phyloP scores from a whole-genome alignment of 2,113 vertebrate genomes.

The Platichthys flesus region DNA sequence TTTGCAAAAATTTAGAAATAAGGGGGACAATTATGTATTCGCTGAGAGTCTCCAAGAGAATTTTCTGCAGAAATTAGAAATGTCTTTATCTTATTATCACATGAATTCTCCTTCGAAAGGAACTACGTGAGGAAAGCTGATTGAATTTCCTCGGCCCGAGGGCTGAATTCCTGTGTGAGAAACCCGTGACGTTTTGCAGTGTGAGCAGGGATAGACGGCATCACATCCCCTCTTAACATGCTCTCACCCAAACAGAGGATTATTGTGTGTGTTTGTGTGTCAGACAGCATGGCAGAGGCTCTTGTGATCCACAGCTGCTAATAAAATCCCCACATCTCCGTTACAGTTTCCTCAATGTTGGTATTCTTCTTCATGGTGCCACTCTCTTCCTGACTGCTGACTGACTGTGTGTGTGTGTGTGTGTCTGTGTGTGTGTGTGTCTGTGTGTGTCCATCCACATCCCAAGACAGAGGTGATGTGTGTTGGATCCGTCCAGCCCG shows the following conservation, averaged over 20 bases:
- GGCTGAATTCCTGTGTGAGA: slow-evolving; percentile 3
- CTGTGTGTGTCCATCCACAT: slow-evolving; percentile 8
- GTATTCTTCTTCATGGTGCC: slow-evolving; percentile 8
- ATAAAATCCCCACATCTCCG: slow-evolving; percentile 11
- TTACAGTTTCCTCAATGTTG: slow-evolving; percentile 5
- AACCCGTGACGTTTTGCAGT: neutral
- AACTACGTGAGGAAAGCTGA: neutral
- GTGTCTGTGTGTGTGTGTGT: slow-evolving; percentile 1
- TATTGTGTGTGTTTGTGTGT: slow-evolving; percentile 44
- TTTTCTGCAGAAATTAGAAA: neutral
- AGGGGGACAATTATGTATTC: no score
- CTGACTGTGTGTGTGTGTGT: slow-evolving; percentile 1
- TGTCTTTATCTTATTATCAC: neutral
- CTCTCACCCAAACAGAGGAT: slow-evolving; percentile 30
- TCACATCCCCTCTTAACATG: slow-evolving; percentile 17
- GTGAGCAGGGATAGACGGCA: slow-evolving; percentile 7
- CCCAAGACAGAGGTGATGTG: slow-evolving; percentile 48
- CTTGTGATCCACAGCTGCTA: slow-evolving; percentile 24
- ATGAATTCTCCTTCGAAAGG: slow-evolving; percentile 14
- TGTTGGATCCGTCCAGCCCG: slow-evolving; percentile 40
- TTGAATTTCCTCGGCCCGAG: neutral
- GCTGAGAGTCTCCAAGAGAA: neutral
- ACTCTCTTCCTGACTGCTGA: slow-evolving; percentile 12
- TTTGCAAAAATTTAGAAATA: no score
- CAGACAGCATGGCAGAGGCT: neutral